phyloP scores from a whole-genome alignment of 2,113 vertebrate species.

The Corythoichthys intestinalis region DNA sequence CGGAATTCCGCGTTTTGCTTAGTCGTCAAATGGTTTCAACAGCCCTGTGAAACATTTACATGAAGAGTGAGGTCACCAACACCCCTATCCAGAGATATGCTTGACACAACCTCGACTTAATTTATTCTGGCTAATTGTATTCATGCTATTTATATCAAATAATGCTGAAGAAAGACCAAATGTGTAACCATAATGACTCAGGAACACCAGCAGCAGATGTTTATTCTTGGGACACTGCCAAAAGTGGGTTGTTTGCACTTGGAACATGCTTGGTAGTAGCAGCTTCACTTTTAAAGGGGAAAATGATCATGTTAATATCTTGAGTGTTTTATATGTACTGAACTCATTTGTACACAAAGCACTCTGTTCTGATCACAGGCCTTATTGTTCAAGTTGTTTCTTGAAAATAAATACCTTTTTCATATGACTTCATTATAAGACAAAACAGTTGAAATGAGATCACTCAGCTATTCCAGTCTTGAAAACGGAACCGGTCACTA shows the following conservation, averaged over 20 bases:
- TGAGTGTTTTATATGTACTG: conserved; percentile 42
- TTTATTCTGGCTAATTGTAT: conserved; percentile 20
- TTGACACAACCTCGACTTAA: not conserved
- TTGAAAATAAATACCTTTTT: conserved; percentile 62
- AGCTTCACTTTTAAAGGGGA: conserved; percentile 7
- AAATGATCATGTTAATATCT: conserved; percentile 18
- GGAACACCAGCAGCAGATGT: conserved; percentile 51
- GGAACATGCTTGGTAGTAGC: conserved; percentile 14
- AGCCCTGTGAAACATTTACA: conserved; percentile 34
- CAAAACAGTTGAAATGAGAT: not conserved
- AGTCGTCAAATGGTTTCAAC: conserved; percentile 3
- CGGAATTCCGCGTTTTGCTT: conserved; percentile 15
- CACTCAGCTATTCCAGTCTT: conserved; percentile 86
- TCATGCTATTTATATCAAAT: conserved; percentile 33
- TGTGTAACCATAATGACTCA: conserved; percentile 55
- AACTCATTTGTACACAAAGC: conserved; percentile 35
- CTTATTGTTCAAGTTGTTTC: conserved; percentile 41
- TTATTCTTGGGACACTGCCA: conserved; percentile 39
- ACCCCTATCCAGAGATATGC: conserved; percentile 3
- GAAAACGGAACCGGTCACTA: conserved; percentile 96
- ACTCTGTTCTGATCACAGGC: conserved; percentile 34
- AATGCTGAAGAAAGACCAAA: conserved; percentile 41
- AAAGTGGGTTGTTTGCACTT: conserved; percentile 20
- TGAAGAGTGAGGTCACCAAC: conserved; percentile 14
- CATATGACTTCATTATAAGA: conserved; percentile 23